Conservation (phyloP, 2,888 invertebrate species). For the Catotricha subobsoleta region DNA sequence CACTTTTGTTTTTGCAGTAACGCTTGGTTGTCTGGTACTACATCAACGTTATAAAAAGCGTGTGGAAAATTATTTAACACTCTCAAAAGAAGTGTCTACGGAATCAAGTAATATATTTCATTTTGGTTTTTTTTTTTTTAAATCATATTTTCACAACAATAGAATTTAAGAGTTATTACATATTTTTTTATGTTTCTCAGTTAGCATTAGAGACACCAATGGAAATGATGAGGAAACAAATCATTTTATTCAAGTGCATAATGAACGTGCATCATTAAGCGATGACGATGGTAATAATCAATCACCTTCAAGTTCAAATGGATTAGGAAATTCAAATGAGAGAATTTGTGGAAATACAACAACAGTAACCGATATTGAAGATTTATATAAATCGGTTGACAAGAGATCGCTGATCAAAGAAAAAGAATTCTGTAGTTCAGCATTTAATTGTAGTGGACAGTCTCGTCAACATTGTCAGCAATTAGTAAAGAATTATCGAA, state of each 20-base stretch:
- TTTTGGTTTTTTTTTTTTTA: too few species aligned
- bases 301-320: background rate
- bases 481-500: conserved; percentile 34
- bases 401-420: background rate
- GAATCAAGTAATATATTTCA: conserved; percentile 3
- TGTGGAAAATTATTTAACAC: conserved; percentile 43
- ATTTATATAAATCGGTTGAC: conserved; percentile 23
- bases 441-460: conserved; percentile 33
- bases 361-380: conserved; percentile 45
- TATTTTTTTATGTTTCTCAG: background rate
- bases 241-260: conserved; percentile 12
- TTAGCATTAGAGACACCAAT: background rate
- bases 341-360: conserved; percentile 16
- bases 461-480: conserved; percentile 33
- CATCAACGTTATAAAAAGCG: conserved; percentile 64
- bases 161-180: too few species aligned
- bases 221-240: conserved; percentile 10
- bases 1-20: conserved; percentile 35
- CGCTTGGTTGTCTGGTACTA: conserved; percentile 61
- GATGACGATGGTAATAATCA: background rate
- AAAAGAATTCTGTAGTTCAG: conserved; percentile 28
- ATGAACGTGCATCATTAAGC: background rate
- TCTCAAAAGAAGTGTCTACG: conserved; percentile 35
- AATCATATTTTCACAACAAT: too few species aligned
- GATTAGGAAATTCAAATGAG: background rate